Evolutionary conservation across 2,888 invertebrate genomes (phyloP), one percentile per base, ranked within the genome.

Genomic region (Spialia ferax): DNA sequence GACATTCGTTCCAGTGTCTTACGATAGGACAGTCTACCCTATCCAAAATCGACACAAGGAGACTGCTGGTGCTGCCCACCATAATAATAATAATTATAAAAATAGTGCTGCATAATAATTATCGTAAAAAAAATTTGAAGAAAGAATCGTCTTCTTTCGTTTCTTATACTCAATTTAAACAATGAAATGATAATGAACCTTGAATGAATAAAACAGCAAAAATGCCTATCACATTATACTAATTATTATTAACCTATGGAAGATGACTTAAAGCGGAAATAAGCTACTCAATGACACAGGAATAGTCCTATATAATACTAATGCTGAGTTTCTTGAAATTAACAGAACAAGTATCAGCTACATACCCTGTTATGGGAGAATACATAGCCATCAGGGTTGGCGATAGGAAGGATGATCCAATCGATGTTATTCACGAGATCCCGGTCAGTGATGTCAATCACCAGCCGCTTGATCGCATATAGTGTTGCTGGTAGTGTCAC

Each of bases 311-410:
- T 0, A 96, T 96, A 84, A 96, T 96, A 0, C 96, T n/a, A n/a
- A n/a, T 80, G 0, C 79, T 70, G 0, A 86, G 79, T 0, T 97
- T 97, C 38, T 95, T 95, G 87, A 93, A 97, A 4, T 91, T 95
- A 0, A 96, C 95, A 0, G 82, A 71, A 80, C 97, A 97, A 26
- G 6, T 26, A 26, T 26, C 26, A 26, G 15, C 87, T 83, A 45
- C 45, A 18, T 75, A 94, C 94, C 57, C 69, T 79, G 0, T 84
- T 84, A 72, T 94, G 95, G 1, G 95, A 92, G 82, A 89, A 95
- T 68, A 94, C 95, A 75, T 96, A 97, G 1, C 97, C 96, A 82
- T 97, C 97, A 6, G 96, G 96, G 80, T 97, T 97, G 38, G 95
- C 87, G 6, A 95, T 88, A 0, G 97, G 96, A n/a, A 96, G 70